A percentile compares a stretch with the other conserved stretches of the same genome.
Evolutionary conservation across 1,140 invertebrate species (phyloP).

Genomic region (Cydia splendana): DNA sequence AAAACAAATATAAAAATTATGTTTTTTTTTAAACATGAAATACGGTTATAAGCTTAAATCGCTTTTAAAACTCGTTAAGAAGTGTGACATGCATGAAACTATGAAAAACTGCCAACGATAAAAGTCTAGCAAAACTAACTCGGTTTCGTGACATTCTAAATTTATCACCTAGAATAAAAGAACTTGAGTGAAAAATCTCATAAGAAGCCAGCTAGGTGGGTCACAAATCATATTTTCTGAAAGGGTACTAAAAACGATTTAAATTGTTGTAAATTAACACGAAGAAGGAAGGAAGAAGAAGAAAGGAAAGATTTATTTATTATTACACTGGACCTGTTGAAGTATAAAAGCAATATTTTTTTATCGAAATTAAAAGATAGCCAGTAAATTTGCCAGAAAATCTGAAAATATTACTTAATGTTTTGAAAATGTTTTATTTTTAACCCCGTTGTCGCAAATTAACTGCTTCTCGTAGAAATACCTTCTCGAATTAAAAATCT

Average conservation of each 20-base stretch:
- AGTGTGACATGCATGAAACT: conserved; percentile 18
- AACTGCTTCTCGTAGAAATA: too few relatives aligned
- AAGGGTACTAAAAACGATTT: not conserved
- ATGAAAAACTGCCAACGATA: conserved; percentile 21
- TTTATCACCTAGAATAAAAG: conserved; percentile 29
- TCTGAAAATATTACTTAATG: too few relatives aligned
- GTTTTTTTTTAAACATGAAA: too few relatives aligned
- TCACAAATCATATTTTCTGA: conserved; percentile 24
- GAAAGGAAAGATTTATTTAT: not conserved
- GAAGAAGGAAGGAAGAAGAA: not conserved
- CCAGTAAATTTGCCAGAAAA: too few relatives aligned
- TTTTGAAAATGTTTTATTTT: too few relatives aligned
- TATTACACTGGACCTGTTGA: too few relatives aligned
- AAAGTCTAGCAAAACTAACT: conserved; percentile 29
- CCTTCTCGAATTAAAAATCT: too few relatives aligned
- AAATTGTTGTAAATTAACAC: not conserved
- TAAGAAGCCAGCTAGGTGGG: not conserved
- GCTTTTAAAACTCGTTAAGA: not conserved
- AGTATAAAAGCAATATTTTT: too few relatives aligned
- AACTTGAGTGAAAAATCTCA: conserved; percentile 13
- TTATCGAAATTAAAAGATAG: too few relatives aligned
- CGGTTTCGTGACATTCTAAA: conserved; percentile 29
- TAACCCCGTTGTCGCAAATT: too few relatives aligned
- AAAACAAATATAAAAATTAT: too few relatives aligned
- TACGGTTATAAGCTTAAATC: too few relatives aligned